Evolutionary conservation across 2,797 vertebrate genomes (phyloP).

Genomic region (Sebastes goodei): DNA sequence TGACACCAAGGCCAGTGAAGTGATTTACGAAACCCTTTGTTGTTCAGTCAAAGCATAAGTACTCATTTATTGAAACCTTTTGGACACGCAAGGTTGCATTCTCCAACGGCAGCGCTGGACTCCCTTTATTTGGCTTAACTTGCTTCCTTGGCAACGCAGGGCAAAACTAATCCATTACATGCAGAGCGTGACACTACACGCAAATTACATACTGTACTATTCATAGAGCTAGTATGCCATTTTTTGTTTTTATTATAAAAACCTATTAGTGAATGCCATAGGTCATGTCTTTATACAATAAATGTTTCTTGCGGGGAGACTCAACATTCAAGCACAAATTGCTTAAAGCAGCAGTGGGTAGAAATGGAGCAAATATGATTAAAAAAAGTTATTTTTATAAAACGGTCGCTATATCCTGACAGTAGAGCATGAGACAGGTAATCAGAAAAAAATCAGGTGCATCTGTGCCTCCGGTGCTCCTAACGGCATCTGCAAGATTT

Average conservation of each 20-base stretch:
- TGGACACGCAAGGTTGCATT: neutral
- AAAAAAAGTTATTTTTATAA: too few species aligned
- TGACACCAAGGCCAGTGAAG: neutral
- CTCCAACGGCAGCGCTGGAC: neutral
- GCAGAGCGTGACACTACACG: neutral
- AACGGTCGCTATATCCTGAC: too few species aligned
- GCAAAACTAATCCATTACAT: conserved; percentile 26
- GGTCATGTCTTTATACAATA: neutral
- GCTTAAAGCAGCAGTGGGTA: too few species aligned
- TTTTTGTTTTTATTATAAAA: conserved; percentile 4
- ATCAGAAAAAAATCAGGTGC: too few species aligned
- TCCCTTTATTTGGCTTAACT: conserved; percentile 7
- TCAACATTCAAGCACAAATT: neutral
- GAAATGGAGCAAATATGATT: too few species aligned
- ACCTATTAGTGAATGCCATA: neutral
- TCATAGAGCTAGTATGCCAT: neutral
- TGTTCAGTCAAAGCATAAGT: conserved; percentile 2
- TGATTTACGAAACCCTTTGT: conserved; percentile 15
- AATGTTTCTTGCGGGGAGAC: neutral
- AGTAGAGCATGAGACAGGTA: too few species aligned
- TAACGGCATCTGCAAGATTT: too few species aligned
- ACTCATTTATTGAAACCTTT: conserved; percentile 31
- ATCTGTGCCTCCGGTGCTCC: too few species aligned
- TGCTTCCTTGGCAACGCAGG: conserved; percentile 11
- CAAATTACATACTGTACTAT: neutral